Evolutionary conservation across 2,888 invertebrate genomes (phyloP).

Genomic region (Sericinus montela): DNA sequence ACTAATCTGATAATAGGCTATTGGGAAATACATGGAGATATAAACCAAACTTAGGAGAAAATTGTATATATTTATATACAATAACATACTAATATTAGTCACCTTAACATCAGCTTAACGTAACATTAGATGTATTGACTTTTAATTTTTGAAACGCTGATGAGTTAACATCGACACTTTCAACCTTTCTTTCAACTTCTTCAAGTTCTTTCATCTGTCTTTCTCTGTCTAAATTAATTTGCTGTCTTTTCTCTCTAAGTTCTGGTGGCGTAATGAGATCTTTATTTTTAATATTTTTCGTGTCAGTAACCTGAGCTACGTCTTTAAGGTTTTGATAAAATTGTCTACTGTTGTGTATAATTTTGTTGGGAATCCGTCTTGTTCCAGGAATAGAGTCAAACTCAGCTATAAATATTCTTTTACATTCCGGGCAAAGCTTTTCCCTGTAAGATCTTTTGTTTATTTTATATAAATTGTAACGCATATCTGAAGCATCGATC

Average conservation of each 20-base stretch:
- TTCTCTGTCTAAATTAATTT: constrained; percentile 15
- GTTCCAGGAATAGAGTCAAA: constrained; percentile 7
- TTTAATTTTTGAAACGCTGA: not conserved
- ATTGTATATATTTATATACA: not conserved
- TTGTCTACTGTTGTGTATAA: constrained; percentile 34
- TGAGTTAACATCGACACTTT: constrained; percentile 15
- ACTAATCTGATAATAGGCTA: too few species aligned
- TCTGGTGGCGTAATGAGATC: not conserved
- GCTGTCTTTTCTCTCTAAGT: constrained; percentile 20
- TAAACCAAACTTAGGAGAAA: too few species aligned
- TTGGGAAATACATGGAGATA: too few species aligned
- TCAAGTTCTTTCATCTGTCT: constrained; percentile 22
- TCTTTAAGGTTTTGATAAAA: constrained; percentile 26
- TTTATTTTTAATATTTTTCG: constrained; percentile 12
- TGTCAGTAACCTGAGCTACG: constrained; percentile 11
- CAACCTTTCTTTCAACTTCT: constrained; percentile 21
- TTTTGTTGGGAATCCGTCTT: constrained; percentile 18
- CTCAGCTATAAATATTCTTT: constrained; percentile 24
- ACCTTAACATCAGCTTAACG: not conserved
- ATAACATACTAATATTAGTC: not conserved
- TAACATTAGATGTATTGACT: not conserved
- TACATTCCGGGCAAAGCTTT: constrained; percentile 30
- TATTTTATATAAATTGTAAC: not conserved
- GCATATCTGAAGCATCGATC: not conserved
- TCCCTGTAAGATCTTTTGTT: constrained; percentile 30